phyloP scores from a whole-genome alignment of 1,140 invertebrate genomes.

The Oscheius sp. region DNA sequence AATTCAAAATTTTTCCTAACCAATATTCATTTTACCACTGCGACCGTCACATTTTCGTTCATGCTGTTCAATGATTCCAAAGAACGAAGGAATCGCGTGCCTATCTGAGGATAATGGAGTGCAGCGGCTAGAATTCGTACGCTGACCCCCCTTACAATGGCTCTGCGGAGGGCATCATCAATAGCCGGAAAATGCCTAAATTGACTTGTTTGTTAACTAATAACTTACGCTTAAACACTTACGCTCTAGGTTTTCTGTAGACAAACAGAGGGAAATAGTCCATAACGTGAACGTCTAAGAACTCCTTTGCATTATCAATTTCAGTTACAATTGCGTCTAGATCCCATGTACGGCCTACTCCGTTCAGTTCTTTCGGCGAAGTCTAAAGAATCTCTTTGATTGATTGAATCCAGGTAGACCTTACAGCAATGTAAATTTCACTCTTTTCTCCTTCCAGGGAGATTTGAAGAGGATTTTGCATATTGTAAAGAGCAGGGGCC shows the following conservation, averaged over 20 bases:
- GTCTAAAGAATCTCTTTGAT: constrained; percentile 68
- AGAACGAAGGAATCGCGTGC: constrained; percentile 78
- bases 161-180: constrained; percentile 79
- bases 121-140: constrained; percentile 80
- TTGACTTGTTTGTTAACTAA: constrained; percentile 8
- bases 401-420: constrained; percentile 54
- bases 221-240: constrained; percentile 1
- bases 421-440: constrained; percentile 75
- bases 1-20: neutral
- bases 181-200: constrained; percentile 83
- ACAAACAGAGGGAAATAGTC: constrained; percentile 85
- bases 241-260: constrained; percentile 64
- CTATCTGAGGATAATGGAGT: constrained; percentile 80
- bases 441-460: constrained; percentile 68
- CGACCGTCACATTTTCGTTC: constrained; percentile 41
- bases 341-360: constrained; percentile 77
- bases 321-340: constrained; percentile 78
- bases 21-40: constrained; percentile 39
- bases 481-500: constrained; percentile 78
- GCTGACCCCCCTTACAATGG: constrained; percentile 75
- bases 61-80: constrained; percentile 70
- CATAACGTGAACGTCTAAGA: constrained; percentile 91
- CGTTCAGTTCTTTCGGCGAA: constrained; percentile 80
- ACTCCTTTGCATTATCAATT: constrained; percentile 78
- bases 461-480: constrained; percentile 73